Percentiles rank a stretch among this genome's conserved stretches.
These are phyloP conservation scores for Crotophaga sulcirostris DNA, from an alignment of 2,113 vertebrate species.

Conservation along the genomic window DNA sequence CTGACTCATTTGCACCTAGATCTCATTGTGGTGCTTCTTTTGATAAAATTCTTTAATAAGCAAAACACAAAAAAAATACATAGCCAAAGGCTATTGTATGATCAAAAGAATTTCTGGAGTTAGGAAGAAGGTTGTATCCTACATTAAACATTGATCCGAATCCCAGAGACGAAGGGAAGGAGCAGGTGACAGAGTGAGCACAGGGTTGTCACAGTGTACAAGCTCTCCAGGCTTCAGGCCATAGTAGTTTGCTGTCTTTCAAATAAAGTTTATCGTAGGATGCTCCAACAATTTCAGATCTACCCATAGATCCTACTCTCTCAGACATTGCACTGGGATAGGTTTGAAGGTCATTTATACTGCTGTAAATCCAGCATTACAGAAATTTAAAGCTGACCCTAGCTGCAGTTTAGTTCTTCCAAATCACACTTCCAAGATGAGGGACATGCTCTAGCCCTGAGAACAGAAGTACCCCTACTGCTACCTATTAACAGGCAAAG, in stretches of 20 bases:
- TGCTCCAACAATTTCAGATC: not conserved
- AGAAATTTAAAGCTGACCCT: not conserved
- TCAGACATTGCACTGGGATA: accelerated
- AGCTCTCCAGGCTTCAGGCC: not conserved
- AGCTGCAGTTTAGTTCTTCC: not conserved
- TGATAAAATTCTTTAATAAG: not conserved
- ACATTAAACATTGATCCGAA: not conserved
- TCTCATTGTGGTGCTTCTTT: not conserved
- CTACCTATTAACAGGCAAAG: not conserved
- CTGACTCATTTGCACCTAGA: not conserved
- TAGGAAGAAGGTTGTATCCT: not conserved
- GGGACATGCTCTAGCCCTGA: not conserved
- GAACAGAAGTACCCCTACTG: not conserved
- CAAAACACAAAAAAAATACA: not conserved
- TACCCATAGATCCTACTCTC: not conserved
- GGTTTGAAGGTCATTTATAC: not conserved
- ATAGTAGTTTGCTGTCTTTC: not conserved
- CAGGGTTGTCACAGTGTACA: not conserved
- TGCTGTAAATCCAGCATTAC: not conserved
- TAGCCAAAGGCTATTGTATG: not conserved
- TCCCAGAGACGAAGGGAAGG: not conserved
- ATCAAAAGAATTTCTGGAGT: not conserved
- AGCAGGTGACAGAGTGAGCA: not conserved
- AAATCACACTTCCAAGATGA: not conserved
- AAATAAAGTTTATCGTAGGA: not conserved